Evolutionary conservation across 2,113 vertebrate genomes (phyloP), one percentile per base, ranked within the genome.

Genomic region (Romanogobio albipinnatus): DNA sequence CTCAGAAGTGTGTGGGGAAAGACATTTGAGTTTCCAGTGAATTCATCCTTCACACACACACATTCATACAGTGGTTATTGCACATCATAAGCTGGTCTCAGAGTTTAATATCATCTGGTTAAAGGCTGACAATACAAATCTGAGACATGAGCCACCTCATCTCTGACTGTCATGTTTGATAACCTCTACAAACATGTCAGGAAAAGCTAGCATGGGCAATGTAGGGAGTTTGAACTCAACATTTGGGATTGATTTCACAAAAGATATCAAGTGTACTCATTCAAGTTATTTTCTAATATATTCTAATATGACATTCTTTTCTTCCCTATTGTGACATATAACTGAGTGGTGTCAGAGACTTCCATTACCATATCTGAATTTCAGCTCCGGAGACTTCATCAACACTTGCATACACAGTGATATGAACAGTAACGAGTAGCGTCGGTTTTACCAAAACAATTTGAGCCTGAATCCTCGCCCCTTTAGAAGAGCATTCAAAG

Each of bases 21-120:
- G 29, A 81, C 0, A 9, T 24, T 59, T 22, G 19, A 9, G 58
- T 62, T 47, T 79, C 70, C 45, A 49, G 43, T 36, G 47, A 59
- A 82, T 53, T 82, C 68, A 87, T 84, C 84, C 77, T 13, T 59
- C 74, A 78, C 43, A 62, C 39, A 62, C 39, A 39, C 9, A 43
- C 24, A 78, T 53, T 81, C 68, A 77, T n/a, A n/a, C 61, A 78
- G 17, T 45, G 36, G 58, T 59, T 83, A 56, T 9, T 45, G 51
- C 29, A 86, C 8, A 59, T 53, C 19, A 56, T 45, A 81, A 56
- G 76, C 24, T 53, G 17, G 83, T 83, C 90, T 90, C 90, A 91
- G 90, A 84, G 89, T 89, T 80, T 93, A 51, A 81, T 89, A 87
- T 92, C 45, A 85, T 90, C 87, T 3, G 58, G 89, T 93, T 92